A percentile compares a stretch with the other conserved stretches of the same genome.
Evolutionary conservation across 2,113 vertebrate species (phyloP).

Genomic region (Tupaia chinensis): DNA sequence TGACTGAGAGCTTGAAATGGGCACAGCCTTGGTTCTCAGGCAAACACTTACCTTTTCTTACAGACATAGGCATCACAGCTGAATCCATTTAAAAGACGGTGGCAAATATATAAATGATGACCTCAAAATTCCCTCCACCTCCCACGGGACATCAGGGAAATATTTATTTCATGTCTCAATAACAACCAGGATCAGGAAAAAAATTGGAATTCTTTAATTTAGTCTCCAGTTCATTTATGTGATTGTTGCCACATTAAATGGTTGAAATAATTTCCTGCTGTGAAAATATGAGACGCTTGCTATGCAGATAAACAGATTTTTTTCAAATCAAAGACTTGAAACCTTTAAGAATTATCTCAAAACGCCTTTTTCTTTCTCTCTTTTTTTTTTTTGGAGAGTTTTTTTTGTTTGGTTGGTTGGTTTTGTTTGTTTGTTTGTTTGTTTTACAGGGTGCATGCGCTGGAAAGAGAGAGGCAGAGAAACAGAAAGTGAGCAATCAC

Average conservation of each 20-base stretch:
- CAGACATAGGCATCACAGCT: not conserved
- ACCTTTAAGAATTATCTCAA: conserved; percentile 35
- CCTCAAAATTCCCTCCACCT: not conserved
- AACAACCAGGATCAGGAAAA: conserved; percentile 27
- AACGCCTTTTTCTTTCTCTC: not conserved
- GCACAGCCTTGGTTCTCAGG: not conserved
- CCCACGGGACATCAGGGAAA: conserved; percentile 22
- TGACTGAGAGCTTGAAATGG: not conserved
- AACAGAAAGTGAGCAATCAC: too few species aligned
- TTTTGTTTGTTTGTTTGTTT: too few species aligned
- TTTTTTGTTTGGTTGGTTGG: too few species aligned
- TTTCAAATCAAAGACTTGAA: conserved; percentile 58
- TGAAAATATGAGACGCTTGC: conserved; percentile 27
- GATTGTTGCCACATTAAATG: conserved; percentile 59
- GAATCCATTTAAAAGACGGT: conserved; percentile 1
- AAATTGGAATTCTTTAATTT: conserved; percentile 48
- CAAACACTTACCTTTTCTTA: not conserved
- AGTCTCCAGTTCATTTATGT: conserved; percentile 20
- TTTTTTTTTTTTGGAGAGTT: too few species aligned
- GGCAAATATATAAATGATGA: not conserved
- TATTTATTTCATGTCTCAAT: not conserved
- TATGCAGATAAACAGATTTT: conserved; percentile 40
- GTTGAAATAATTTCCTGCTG: conserved; percentile 60
- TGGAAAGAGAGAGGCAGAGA: too few species aligned
- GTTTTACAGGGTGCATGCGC: too few species aligned